Percentiles rank a stretch among this genome's conserved stretches.
phyloP scores from a whole-genome alignment of 2,797 vertebrate species.

The Tenualosa thibaudeaui region DNA sequence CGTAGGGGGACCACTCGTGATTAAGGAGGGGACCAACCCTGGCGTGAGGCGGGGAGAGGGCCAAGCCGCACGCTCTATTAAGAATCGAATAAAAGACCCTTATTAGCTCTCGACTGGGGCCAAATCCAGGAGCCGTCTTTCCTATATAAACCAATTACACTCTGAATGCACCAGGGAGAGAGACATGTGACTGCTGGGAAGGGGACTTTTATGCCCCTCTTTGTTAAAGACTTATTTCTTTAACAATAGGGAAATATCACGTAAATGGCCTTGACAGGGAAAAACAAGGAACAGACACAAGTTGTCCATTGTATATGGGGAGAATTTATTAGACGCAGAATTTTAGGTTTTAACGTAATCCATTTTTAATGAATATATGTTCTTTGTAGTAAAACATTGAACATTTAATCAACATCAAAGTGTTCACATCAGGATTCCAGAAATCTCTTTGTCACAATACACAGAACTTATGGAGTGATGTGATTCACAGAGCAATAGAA shows the following conservation, averaged over 20 bases:
- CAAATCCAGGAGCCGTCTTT: neutral
- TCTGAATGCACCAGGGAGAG: neutral
- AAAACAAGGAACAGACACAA: neutral
- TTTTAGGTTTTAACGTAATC: conserved; percentile 4
- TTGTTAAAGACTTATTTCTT: conserved; percentile 8
- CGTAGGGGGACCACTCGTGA: neutral
- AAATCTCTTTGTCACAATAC: conserved; percentile 37
- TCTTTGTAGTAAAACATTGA: neutral
- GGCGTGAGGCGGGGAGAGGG: neutral
- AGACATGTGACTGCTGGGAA: conserved; percentile 14
- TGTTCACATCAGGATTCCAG: conserved; percentile 8
- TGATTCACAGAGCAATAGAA: conserved; percentile 14
- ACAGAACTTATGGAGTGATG: conserved; percentile 25
- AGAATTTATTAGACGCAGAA: neutral
- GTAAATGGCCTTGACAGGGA: neutral
- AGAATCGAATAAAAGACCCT: neutral
- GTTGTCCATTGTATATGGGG: neutral
- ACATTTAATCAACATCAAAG: conserved; percentile 8
- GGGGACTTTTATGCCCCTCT: neutral
- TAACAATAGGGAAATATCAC: conserved; percentile 2
- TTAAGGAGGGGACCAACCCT: neutral
- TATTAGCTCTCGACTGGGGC: neutral
- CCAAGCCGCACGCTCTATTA: neutral
- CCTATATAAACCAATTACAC: neutral
- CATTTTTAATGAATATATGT: conserved; percentile 1